phyloP scores from a whole-genome alignment of 2,113 vertebrate species.

The Erythrolamprus reginae region DNA sequence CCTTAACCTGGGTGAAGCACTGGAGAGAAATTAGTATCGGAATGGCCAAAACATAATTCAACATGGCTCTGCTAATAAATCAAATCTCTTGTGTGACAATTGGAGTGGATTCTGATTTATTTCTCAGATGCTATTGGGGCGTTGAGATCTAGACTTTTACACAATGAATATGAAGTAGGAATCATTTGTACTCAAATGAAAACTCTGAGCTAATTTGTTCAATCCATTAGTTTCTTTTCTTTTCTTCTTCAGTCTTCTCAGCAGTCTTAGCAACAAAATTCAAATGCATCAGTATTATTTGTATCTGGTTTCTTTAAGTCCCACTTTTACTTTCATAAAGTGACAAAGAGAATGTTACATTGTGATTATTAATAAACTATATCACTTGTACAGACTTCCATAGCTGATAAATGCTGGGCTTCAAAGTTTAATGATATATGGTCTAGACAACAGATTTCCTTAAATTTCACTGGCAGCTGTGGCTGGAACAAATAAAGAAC shows the following conservation, averaged over 20 bases:
- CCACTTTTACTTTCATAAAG: not conserved
- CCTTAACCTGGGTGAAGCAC: too few relatives aligned
- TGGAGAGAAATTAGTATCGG: too few relatives aligned
- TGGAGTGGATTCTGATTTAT: too few relatives aligned
- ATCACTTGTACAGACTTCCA: not conserved
- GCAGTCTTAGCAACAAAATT: not conserved
- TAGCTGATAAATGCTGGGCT: not conserved
- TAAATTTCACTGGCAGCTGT: not conserved
- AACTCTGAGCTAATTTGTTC: not conserved
- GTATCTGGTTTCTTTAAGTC: not conserved
- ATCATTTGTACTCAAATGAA: not conserved
- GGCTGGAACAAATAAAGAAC: not conserved
- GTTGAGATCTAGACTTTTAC: not conserved
- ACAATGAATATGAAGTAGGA: not conserved
- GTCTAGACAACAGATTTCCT: not conserved
- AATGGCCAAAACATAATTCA: too few relatives aligned
- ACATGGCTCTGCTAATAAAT: too few relatives aligned
- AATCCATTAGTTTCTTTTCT: not conserved
- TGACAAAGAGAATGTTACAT: not conserved
- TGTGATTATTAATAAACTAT: not conserved
- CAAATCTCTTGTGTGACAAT: too few relatives aligned
- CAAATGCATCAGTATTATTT: not conserved
- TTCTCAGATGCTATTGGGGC: too few relatives aligned
- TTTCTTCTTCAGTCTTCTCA: not conserved
- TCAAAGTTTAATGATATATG: not conserved